Percentiles rank a stretch among this genome's conserved stretches.
phyloP scores from a whole-genome alignment of 1,140 invertebrate species.

The Muscidifurax raptorellus region DNA sequence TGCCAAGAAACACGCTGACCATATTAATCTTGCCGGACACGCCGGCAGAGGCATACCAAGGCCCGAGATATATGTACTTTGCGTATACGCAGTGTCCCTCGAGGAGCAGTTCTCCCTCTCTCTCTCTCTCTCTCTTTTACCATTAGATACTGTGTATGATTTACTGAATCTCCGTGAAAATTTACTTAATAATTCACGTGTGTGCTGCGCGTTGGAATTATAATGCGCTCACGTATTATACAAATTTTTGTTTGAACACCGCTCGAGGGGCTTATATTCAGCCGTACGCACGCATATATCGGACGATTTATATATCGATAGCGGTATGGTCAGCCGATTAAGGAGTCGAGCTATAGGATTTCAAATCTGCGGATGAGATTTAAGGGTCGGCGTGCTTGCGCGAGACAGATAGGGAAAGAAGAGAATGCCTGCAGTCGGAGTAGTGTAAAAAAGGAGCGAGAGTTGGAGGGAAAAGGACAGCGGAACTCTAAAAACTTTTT shows the following conservation, averaged over 20 bases:
- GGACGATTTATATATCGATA: conserved; percentile 29
- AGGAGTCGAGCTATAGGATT: conserved; percentile 14
- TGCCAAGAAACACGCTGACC: conserved; percentile 72
- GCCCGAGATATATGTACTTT: conserved; percentile 15
- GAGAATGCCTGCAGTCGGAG: background rate
- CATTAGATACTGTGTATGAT: conserved; percentile 44
- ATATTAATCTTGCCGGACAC: conserved; percentile 69
- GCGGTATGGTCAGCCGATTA: conserved; percentile 19
- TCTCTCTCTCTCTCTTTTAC: background rate
- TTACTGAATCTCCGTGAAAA: conserved; percentile 49
- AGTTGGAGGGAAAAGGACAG: conserved; percentile 47
- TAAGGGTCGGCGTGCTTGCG: conserved; percentile 16
- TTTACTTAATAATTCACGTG: conserved; percentile 49
- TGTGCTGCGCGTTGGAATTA: background rate
- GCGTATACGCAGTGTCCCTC: background rate
- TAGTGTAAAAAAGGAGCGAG: conserved; percentile 27
- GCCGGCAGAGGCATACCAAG: conserved; percentile 60
- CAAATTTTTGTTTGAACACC: background rate
- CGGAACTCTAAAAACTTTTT: conserved; percentile 56
- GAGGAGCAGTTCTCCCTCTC: conserved; percentile 1
- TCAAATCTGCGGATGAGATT: conserved; percentile 10
- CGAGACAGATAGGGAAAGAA: conserved; percentile 8
- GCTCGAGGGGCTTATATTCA: background rate
- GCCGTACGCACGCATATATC: no score
- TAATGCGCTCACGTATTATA: background rate